Percentiles rank a stretch among this genome's conserved stretches.
Conservation (phyloP, 2,113 vertebrate genomes). For the Apteryx owenii region DNA sequence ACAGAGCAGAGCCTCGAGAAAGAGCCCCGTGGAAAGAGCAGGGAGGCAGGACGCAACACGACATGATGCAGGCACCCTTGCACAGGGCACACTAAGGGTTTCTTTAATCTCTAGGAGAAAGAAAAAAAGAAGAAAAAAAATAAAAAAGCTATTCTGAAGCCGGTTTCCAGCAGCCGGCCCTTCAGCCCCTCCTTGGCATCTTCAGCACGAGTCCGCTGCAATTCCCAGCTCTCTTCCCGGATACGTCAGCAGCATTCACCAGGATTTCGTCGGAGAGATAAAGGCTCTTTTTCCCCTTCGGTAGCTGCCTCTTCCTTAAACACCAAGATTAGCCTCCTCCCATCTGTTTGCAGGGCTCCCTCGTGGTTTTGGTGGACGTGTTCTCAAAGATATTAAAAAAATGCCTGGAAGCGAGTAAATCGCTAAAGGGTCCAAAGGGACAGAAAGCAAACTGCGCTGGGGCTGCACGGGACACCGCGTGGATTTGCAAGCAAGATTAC, state of each 20-base stretch:
- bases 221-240: background rate
- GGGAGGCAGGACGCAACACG: background rate
- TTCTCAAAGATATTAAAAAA: background rate
- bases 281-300: background rate
- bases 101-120: background rate
- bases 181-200: background rate
- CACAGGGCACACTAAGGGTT: accelerated
- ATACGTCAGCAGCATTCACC: background rate
- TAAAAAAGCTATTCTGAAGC: background rate
- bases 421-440: background rate
- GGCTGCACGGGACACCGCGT: accelerated
- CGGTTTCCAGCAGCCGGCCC: background rate
- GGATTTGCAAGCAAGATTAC: background rate
- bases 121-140: background rate
- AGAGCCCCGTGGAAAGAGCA: no score
- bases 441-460: background rate
- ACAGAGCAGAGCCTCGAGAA: no score
- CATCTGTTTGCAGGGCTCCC: background rate
- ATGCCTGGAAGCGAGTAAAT: background rate
- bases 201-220: accelerated
- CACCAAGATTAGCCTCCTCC: background rate
- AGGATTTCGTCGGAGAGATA: background rate
- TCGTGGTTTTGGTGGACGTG: background rate
- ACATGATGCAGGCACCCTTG: background rate
- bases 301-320: background rate